Evolutionary conservation across 2,888 invertebrate genomes (phyloP).

Genomic region (Euclidia mi): DNA sequence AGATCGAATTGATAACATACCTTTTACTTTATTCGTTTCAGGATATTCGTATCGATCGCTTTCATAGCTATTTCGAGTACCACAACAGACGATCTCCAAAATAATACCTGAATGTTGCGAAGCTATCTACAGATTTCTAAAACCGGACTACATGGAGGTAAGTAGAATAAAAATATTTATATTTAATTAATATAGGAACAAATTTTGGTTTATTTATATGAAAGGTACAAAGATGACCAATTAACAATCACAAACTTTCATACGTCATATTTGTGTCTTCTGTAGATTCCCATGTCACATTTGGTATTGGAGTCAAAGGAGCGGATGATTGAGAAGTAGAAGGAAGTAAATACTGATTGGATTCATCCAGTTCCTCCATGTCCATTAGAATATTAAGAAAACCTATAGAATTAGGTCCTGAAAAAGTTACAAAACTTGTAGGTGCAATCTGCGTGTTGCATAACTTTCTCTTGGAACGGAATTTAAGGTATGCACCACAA

Average conservation of each 20-base stretch:
- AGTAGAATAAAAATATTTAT: constrained; percentile 6
- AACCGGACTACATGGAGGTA: constrained; percentile 12
- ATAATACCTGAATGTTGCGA: constrained; percentile 18
- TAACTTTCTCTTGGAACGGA: constrained; percentile 16
- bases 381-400: constrained; percentile 13
- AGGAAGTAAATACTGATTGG: neutral
- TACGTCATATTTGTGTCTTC: constrained; percentile 1
- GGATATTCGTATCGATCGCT: constrained; percentile 18
- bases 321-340: neutral
- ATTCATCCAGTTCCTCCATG: constrained; percentile 2
- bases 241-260: neutral
- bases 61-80: constrained; percentile 17
- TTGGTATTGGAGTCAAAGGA: neutral
- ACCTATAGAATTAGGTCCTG: constrained; percentile 20
- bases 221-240: neutral
- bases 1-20: too few relatives aligned
- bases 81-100: constrained; percentile 16
- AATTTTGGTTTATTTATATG: neutral
- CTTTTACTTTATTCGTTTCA: constrained; percentile 14
- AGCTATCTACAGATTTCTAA: constrained; percentile 17
- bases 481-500: constrained; percentile 13
- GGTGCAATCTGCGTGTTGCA: constrained; percentile 20
- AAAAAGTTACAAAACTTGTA: constrained; percentile 20
- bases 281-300: neutral
- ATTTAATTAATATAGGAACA: neutral